A percentile compares a stretch with the other conserved stretches of the same genome.
These are phyloP conservation scores for Meliscaeva auricollis DNA, from an alignment of 2,888 invertebrate genomes.

Conservation along the genomic window DNA sequence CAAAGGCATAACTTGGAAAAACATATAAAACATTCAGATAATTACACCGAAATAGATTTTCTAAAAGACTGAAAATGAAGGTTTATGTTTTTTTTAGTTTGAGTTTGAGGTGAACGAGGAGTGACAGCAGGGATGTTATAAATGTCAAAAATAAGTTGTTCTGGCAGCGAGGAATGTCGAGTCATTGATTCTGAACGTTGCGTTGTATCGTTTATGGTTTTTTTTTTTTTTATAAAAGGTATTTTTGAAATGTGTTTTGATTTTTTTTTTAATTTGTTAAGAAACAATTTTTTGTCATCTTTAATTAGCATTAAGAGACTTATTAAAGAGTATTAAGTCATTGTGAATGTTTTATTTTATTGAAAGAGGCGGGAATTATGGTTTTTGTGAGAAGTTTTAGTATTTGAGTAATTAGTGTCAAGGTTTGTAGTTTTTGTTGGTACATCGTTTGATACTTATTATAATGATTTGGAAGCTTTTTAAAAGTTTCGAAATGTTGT, in stretches of 20 bases:
- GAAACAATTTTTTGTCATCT: constrained; percentile 7
- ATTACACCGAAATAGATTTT: constrained; percentile 69
- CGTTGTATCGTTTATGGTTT: constrained; percentile 29
- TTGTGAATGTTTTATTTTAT: not conserved
- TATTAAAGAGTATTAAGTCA: constrained; percentile 3
- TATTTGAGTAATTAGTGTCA: constrained; percentile 55
- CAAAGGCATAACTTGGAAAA: not conserved
- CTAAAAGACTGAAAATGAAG: constrained; percentile 24
- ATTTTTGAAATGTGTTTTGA: constrained; percentile 26
- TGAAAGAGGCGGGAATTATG: not conserved
- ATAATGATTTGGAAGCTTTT: no score
- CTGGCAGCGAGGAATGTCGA: constrained; percentile 27
- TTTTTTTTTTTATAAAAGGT: not conserved
- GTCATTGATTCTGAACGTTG: constrained; percentile 56
- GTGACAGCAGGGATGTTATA: constrained; percentile 37
- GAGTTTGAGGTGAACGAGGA: not conserved
- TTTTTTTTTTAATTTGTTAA: not conserved
- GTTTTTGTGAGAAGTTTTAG: not conserved
- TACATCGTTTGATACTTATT: not conserved
- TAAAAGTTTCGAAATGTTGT: no score
- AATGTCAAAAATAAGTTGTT: constrained; percentile 29
- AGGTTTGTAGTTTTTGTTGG: constrained; percentile 28
- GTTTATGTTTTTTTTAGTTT: not conserved
- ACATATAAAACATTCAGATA: constrained; percentile 68
- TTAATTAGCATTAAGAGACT: constrained; percentile 10